These are phyloP conservation scores for Scyliorhinus canicula DNA, from an alignment of 2,797 vertebrate genomes.

Conservation along the genomic window DNA sequence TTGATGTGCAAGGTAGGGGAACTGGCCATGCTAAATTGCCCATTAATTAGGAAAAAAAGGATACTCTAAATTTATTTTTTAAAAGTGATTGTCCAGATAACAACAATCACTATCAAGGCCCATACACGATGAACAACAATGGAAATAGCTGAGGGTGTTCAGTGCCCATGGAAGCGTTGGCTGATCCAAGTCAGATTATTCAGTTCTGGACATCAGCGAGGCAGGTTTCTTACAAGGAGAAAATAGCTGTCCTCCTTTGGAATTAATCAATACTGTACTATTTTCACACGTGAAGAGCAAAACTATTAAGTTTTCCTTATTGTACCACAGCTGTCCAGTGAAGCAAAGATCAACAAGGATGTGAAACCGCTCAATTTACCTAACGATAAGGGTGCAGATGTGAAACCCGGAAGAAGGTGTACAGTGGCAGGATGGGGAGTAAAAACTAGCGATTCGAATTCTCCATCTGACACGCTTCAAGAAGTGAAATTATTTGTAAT, in stretches of 20 bases:
- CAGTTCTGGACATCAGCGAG: neutral
- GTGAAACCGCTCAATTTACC: neutral
- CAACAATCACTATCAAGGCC: neutral
- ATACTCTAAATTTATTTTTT: too few relatives aligned
- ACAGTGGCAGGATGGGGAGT: constrained; percentile 36
- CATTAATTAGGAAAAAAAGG: too few relatives aligned
- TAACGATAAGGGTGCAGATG: neutral
- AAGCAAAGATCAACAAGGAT: constrained; percentile 24
- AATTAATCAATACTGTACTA: neutral
- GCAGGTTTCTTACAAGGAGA: neutral
- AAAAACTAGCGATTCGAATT: neutral
- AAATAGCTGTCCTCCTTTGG: neutral
- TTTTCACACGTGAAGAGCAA: neutral
- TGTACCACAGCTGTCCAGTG: neutral
- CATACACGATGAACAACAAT: neutral
- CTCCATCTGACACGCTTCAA: neutral
- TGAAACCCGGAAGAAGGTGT: neutral
- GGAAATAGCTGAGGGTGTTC: neutral
- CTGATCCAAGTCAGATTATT: neutral
- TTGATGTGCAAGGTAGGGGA: too few relatives aligned
- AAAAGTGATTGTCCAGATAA: neutral
- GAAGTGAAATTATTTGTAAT: constrained; percentile 19
- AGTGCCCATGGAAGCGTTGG: neutral
- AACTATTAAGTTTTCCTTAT: neutral
- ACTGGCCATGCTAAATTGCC: too few relatives aligned